Evolutionary conservation across 2,797 vertebrate species (phyloP), one percentile per base, ranked within the genome.

Genomic region (Antennarius maculatus): DNA sequence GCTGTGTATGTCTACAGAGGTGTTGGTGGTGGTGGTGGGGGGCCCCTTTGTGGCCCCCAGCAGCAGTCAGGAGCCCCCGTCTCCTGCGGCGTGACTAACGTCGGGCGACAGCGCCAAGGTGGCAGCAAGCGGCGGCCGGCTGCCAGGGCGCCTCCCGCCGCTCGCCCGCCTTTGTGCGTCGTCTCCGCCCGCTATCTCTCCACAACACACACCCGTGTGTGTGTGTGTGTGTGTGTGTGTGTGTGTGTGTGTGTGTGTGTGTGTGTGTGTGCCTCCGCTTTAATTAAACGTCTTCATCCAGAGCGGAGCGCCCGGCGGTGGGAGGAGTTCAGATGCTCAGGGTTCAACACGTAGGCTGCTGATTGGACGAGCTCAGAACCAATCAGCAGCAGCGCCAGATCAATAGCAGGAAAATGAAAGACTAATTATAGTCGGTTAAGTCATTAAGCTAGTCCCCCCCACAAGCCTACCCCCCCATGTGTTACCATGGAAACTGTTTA

Each of bases 51-150:
- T 85, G 85, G 80, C 71, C 61, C 77, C 69, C 55, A 17, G 71
- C 57, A 37, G 80, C 58, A 48, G 71, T 60, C 76, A 46, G 64
- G 69, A 71, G 79, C 71, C 66, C 73, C 74, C 72, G n/a, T 91
- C 89, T 92, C 88, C 85, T 61, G 74, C 52, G 62, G 88, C 83
- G 92, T 93, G 92, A 92, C 92, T 92, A 93, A 92, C 84, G 67
- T 46, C 73, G 76, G 79, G 70, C 78, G 90, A 91, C 92, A 90
- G 90, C 63, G 79, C 91, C 90, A 90, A 90, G 83, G 79, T 68
- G 74, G 73, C 51, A 28, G 70, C 74, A 67, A 82, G 79, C 69
- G 74, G 73, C 51, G 28, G 70, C 75, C 69, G 42, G 63, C 65
- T 88, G 87, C 86, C 85, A 83, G 69, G 72, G 62, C 80, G 66